Conservation (phyloP, 2,113 vertebrate species). For the Leptocoma aspasia region DNA sequence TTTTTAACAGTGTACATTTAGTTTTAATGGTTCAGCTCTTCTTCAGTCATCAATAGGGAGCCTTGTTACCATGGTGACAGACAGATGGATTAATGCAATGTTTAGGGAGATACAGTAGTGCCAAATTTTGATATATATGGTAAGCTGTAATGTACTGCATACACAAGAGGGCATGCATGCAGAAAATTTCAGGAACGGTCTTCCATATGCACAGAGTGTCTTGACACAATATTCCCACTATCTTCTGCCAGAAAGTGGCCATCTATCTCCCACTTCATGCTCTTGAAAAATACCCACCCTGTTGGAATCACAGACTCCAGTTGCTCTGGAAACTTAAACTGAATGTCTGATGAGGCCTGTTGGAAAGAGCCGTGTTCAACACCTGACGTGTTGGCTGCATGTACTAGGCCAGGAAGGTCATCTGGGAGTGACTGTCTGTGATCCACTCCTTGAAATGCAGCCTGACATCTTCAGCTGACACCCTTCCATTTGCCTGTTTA, state of each 20-base stretch:
- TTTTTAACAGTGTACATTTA: constrained; percentile 24
- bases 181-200: background rate
- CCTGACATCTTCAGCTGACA: background rate
- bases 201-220: background rate
- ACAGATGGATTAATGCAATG: constrained; percentile 10
- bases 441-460: background rate
- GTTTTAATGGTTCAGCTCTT: constrained; percentile 24
- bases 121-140: constrained; percentile 37
- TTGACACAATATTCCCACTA: background rate
- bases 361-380: background rate
- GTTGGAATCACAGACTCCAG: background rate
- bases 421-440: background rate
- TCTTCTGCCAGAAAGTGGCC: background rate
- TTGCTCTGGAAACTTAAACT: background rate
- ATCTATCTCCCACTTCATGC: background rate
- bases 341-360: background rate
- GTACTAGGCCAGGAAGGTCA: background rate
- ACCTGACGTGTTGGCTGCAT: fast-evolving
- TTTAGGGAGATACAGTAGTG: constrained; percentile 24
- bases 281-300: background rate
- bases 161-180: background rate
- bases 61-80: constrained; percentile 59
- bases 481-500: background rate
- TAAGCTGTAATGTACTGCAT: background rate
- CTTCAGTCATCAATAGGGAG: constrained; percentile 49